Percentiles rank a stretch among this genome's conserved stretches.
These are phyloP conservation scores for Drosophila busckii DNA, from an alignment of 1,140 invertebrate genomes.

Conservation along the genomic window DNA sequence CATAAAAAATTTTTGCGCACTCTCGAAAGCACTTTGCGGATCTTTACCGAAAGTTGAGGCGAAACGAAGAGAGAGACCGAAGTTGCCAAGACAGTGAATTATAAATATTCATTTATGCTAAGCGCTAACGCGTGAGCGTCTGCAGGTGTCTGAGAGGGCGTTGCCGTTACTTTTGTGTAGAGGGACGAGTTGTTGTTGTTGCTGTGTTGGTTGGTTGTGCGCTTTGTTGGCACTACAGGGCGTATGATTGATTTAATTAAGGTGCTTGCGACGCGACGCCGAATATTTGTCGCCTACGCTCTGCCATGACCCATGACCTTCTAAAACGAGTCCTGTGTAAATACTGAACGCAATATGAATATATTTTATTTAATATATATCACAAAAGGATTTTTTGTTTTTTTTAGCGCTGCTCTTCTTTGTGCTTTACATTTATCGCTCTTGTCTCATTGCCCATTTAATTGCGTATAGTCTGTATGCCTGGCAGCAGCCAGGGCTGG, in stretches of 20 bases:
- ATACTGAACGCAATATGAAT: no score
- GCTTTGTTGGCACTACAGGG: conserved; percentile 42
- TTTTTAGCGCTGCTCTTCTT: conserved; percentile 15
- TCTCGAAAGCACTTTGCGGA: conserved; percentile 60
- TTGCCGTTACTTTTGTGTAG: conserved; percentile 4
- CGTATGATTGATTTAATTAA: conserved; percentile 75
- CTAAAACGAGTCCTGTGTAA: no score
- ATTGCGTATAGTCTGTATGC: no score
- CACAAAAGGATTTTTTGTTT: no score
- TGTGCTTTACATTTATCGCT: conserved; percentile 15
- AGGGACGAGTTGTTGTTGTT: not conserved
- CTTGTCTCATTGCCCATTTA: conserved; percentile 18
- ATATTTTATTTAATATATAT: no score
- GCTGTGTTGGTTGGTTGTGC: conserved; percentile 26
- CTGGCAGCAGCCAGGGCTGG: not conserved
- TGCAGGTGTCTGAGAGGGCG: conserved; percentile 55
- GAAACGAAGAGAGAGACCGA: not conserved
- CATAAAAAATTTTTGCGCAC: conserved; percentile 63
- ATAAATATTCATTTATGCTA: conserved; percentile 77
- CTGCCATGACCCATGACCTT: not conserved
- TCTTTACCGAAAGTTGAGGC: conserved; percentile 23
- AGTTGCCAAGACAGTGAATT: conserved; percentile 53
- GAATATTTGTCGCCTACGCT: no score
- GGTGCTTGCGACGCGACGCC: conserved; percentile 28
- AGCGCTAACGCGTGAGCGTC: conserved; percentile 48